phyloP scores from a whole-genome alignment of 2,797 vertebrate species.

The Lerista edwardsae region DNA sequence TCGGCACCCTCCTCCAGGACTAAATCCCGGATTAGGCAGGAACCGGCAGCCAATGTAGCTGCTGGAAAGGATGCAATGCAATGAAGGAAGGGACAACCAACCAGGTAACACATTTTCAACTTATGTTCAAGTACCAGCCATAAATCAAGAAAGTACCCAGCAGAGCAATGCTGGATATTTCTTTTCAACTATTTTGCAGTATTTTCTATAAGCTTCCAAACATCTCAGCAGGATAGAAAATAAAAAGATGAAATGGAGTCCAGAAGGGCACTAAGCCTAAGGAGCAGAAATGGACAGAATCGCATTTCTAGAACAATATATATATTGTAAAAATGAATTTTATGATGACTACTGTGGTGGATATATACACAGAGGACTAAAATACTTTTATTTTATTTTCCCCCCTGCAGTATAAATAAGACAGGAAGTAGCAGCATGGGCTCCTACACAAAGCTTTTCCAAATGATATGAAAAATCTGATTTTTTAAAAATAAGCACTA shows the following conservation, averaged over 20 bases:
- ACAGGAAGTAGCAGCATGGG: background rate
- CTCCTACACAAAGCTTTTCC: background rate
- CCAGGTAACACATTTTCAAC: background rate
- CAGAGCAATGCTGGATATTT: slow-evolving; percentile 16
- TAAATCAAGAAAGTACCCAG: slow-evolving; percentile 11
- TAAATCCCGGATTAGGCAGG: too few species aligned
- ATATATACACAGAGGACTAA: background rate
- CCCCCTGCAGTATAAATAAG: background rate
- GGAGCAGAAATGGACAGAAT: background rate
- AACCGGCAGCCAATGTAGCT: too few species aligned
- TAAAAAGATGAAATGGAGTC: slow-evolving; percentile 17
- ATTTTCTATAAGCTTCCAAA: slow-evolving; percentile 21
- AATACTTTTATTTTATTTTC: background rate
- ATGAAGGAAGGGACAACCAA: slow-evolving; percentile 13
- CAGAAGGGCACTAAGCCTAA: background rate
- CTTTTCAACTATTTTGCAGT: background rate
- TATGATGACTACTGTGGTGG: slow-evolving; percentile 4
- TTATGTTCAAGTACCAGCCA: background rate
- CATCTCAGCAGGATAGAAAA: slow-evolving; percentile 25
- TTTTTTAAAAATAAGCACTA: background rate
- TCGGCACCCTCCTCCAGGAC: too few species aligned
- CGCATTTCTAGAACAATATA: slow-evolving; percentile 10
- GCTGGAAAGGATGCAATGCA: too few species aligned
- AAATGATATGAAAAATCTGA: background rate
- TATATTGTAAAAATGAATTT: slow-evolving; percentile 4